Evolutionary conservation across 2,113 vertebrate genomes (phyloP).

Genomic region (Tauraco erythrolophus): DNA sequence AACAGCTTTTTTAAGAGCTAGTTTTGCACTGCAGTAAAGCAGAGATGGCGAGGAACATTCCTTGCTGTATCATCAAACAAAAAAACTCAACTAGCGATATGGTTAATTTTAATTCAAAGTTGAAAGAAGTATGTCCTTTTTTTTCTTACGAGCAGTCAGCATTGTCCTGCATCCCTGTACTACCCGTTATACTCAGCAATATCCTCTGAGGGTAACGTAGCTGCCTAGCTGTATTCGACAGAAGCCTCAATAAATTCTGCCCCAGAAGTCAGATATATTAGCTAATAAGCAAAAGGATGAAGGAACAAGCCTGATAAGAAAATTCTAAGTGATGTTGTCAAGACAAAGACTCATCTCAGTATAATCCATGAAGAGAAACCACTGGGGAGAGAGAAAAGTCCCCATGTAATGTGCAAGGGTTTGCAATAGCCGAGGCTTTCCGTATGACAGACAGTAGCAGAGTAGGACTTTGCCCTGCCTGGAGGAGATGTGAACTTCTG

Average conservation of each 20-base stretch:
- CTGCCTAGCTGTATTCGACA: neutral
- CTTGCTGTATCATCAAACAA: neutral
- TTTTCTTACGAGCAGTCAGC: neutral
- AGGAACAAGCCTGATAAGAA: neutral
- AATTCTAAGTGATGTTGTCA: neutral
- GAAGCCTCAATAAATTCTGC: neutral
- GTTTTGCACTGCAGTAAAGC: neutral
- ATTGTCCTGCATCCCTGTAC: neutral
- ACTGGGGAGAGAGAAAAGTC: neutral
- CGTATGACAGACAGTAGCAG: neutral
- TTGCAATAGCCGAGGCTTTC: neutral
- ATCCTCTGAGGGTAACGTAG: neutral
- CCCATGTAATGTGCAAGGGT: fast-evolving
- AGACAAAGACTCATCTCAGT: neutral
- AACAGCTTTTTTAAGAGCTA: neutral
- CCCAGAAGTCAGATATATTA: neutral
- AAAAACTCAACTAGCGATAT: neutral
- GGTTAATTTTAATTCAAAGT: neutral
- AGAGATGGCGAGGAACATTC: neutral
- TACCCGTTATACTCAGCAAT: neutral
- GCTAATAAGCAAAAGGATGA: neutral
- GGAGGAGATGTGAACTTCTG: neutral
- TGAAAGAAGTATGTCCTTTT: neutral
- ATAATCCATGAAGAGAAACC: neutral
- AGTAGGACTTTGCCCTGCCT: neutral